These are phyloP conservation scores for Tenthredo scrophulariae DNA, from an alignment of 2,888 invertebrate genomes.

Conservation along the genomic window DNA sequence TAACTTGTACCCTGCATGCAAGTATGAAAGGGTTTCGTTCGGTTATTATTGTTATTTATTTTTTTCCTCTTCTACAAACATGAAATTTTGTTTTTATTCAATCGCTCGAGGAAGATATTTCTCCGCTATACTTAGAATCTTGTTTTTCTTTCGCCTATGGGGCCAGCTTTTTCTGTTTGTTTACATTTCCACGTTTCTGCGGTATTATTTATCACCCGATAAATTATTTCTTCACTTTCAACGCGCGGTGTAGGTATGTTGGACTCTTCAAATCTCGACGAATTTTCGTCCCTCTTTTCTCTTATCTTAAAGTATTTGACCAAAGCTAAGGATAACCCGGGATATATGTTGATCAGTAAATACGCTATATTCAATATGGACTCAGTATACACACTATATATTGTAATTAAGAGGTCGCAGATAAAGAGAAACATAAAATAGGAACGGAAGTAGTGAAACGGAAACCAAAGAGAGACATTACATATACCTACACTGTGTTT, in stretches of 20 bases:
- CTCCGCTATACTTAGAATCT: conserved; percentile 7
- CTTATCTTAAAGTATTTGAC: background rate
- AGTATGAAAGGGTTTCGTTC: background rate
- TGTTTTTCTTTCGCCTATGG: conserved; percentile 5
- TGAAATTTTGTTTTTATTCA: conserved; percentile 31
- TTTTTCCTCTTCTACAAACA: background rate
- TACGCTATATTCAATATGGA: background rate
- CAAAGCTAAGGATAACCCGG: background rate
- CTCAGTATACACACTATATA: background rate
- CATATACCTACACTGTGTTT: background rate
- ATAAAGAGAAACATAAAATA: conserved; percentile 8
- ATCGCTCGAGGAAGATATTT: background rate
- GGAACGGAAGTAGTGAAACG: conserved; percentile 38
- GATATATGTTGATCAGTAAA: background rate
- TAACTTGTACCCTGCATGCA: background rate
- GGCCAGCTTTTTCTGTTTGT: background rate
- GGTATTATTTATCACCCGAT: conserved; percentile 24
- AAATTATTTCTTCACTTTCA: background rate
- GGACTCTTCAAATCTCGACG: background rate
- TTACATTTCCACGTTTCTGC: conserved; percentile 7
- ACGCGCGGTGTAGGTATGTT: background rate
- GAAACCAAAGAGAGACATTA: conserved; percentile 18
- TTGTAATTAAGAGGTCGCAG: background rate
- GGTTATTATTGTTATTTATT: background rate
- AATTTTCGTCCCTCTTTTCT: background rate